Evolutionary conservation across 2,888 invertebrate species (phyloP), one percentile per base, ranked within the genome.

Genomic region (Panorpa germanica): DNA sequence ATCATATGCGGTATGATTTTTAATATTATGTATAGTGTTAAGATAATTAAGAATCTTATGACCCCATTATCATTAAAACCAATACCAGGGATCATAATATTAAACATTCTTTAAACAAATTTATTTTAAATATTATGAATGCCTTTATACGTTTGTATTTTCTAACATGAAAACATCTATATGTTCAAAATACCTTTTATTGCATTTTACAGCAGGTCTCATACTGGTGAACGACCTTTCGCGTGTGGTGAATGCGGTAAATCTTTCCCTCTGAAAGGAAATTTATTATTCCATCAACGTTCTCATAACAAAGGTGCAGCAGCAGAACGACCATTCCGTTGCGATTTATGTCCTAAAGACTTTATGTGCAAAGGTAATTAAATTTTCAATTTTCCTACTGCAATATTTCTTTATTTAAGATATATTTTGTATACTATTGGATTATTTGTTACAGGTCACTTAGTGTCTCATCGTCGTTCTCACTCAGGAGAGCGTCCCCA

Each of bases 211-310:
- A 34, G 32, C 1, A 49, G 54, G 15, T 53, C 52, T 32, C 71
- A 83, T 59, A 66, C 70, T 40, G 72, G 80, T 27, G 82, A 83
- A 49, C 65, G 80, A 26, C 85, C 83, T 5, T 82, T 72, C 49
- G 73, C 76, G 32, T 85, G 83, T 47, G 72, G 70, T 36, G 81
- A 81, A 45, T 85, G 83, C 49, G 83, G 83, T 45, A 83, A 81
- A 49, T 77, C 80, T 28, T 83, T 83, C 57, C 81, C 81, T 1
- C 55, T 82, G 28, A 82, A 81, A 56, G 81, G 77, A 33, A 82
- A 83, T 48, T 56, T 83, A 26, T 61, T 85, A 38, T 83, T 83
- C 61, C 83, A 85, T 50, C 78, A 81, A 55, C 66, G 83, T 34
- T 82, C 83, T 38, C 83, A 85, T 54, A 77, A 76, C 44, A 82